These are phyloP conservation scores for Pithys albifrons DNA, from an alignment of 2,113 vertebrate genomes.

Conservation along the genomic window DNA sequence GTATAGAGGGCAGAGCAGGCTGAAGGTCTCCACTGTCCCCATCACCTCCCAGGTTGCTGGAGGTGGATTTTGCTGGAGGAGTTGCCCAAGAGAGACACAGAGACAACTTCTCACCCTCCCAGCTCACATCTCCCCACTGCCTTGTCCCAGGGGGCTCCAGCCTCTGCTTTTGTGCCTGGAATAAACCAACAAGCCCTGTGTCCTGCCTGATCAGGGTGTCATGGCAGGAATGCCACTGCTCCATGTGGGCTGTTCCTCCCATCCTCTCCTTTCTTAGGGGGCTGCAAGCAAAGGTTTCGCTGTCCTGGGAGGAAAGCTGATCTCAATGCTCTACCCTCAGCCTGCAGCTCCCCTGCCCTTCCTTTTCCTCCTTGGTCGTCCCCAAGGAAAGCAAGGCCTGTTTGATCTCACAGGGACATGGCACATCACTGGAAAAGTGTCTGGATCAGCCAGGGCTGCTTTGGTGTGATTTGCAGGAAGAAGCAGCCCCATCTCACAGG, in stretches of 20 bases:
- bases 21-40: not conserved
- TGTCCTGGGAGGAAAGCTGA: rapidly evolving
- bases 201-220: not conserved
- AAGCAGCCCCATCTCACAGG: rapidly evolving
- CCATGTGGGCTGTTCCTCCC: rapidly evolving
- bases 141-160: not conserved
- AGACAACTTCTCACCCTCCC: rapidly evolving
- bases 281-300: not conserved
- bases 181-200: not conserved
- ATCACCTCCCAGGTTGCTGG: not conserved
- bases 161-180: not conserved
- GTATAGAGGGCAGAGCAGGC: not conserved
- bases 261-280: not conserved
- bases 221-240: not conserved
- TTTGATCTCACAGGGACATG: rapidly evolving
- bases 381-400: not conserved
- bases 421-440: rapidly evolving
- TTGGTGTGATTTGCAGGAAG: not conserved
- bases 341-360: rapidly evolving
- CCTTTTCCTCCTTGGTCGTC: rapidly evolving
- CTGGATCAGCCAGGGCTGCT: not conserved
- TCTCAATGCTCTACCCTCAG: not conserved
- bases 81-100: rapidly evolving
- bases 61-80: not conserved
- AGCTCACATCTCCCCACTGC: not conserved